phyloP scores from a whole-genome alignment of 1,140 invertebrate genomes.

The Mamestra configurata region DNA sequence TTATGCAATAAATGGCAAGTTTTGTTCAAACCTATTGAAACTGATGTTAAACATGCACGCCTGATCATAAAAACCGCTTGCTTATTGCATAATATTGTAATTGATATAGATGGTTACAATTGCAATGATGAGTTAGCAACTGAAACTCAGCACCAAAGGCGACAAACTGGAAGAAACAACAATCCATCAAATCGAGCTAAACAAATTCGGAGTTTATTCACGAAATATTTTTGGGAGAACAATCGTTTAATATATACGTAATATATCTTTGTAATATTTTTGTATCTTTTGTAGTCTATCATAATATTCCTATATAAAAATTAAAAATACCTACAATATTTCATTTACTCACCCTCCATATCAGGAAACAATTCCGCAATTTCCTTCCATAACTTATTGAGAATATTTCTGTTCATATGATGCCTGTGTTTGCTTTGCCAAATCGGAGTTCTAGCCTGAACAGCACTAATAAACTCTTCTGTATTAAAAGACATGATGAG shows the following conservation, averaged over 20 bases:
- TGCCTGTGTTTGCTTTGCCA: conserved; percentile 49
- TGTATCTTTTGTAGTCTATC: not conserved
- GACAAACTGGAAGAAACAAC: conserved; percentile 27
- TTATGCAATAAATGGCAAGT: conserved; percentile 53
- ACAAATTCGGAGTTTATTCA: conserved; percentile 20
- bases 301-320: not conserved
- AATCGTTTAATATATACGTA: conserved; percentile 10
- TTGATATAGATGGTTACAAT: conserved; percentile 20
- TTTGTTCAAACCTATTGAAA: conserved; percentile 24
- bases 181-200: conserved; percentile 22
- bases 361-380: conserved; percentile 25
- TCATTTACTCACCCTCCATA: conserved; percentile 28
- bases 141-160: not conserved
- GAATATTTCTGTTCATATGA: conserved; percentile 22
- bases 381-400: conserved; percentile 17
- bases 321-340: conserved; percentile 2
- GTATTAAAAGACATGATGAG: conserved; percentile 46
- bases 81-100: conserved; percentile 35
- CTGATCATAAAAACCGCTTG: too few species aligned
- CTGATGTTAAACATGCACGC: conserved; percentile 22
- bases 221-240: conserved; percentile 24
- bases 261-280: too few species aligned
- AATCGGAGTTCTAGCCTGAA: conserved; percentile 52
- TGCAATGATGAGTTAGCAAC: not conserved
- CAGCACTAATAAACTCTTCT: conserved; percentile 53